Evolutionary conservation across 2,113 vertebrate species (phyloP).

Genomic region (Gavialis gangeticus): DNA sequence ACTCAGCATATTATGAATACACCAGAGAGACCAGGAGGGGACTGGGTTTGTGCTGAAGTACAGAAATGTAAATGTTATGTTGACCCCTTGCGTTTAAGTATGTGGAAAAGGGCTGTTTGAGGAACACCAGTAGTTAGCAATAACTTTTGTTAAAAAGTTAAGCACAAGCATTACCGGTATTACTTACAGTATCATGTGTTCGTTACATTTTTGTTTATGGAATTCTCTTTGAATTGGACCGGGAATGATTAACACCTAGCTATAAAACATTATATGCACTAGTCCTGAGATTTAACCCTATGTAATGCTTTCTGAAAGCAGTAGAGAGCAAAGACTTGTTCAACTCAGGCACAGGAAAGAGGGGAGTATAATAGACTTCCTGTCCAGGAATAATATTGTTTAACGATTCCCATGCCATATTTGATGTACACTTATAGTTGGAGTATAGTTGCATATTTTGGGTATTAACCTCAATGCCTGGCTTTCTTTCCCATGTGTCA

Average conservation of each 20-base stretch:
- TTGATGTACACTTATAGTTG: neutral
- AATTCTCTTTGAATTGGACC: fast-evolving
- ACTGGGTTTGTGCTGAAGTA: neutral
- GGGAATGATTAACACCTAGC: neutral
- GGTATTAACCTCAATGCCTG: neutral
- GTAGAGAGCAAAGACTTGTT: fast-evolving
- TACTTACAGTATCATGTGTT: neutral
- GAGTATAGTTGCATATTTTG: neutral
- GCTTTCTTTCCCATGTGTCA: neutral
- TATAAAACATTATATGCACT: neutral
- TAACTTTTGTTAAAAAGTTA: neutral
- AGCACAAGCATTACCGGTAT: neutral
- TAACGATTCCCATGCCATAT: neutral
- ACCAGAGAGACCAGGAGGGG: neutral
- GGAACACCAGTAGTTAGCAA: neutral
- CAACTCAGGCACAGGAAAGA: neutral
- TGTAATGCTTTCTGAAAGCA: neutral
- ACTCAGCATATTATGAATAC: neutral
- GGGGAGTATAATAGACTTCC: neutral
- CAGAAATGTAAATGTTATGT: neutral
- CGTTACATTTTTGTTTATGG: neutral
- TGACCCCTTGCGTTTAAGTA: neutral
- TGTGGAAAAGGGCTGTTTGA: neutral
- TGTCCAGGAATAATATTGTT: neutral
- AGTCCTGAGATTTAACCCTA: neutral